Evolutionary conservation across 2,113 vertebrate species (phyloP), one percentile per base, ranked within the genome.

Genomic region (Nycticryphes semicollaris): DNA sequence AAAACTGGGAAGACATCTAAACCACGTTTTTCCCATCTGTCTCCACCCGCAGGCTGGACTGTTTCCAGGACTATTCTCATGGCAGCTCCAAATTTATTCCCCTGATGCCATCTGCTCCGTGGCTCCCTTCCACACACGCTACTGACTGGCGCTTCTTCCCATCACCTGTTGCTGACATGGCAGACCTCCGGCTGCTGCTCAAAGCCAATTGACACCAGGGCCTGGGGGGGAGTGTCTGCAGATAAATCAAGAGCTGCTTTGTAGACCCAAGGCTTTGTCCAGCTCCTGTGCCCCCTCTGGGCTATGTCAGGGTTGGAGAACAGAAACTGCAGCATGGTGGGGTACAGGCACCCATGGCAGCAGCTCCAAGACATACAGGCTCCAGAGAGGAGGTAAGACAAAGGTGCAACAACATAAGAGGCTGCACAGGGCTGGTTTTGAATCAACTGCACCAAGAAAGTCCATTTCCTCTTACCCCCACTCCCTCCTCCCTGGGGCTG

Each of bases 121-220:
- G 69, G 92, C 91, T 96, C 90, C 89, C 79, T 89, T 95, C 92
- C 69, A 82, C 89, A 89, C 95, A 96, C 7, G 2, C 69, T 94
- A 87, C 68, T 1, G 50, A 81, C 94, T 96, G 95, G 93, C 95
- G 87, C 87, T 87, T 69, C 89, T 92, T 50, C 89, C 90, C 24
- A 0, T 96, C 98, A 98, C 97, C 98, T 98, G 98, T 94, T 96
- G 96, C 73, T 87, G 91, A 85, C 96, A 95, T 50, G 94, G 93
- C 95, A 97, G 91, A 72, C 53, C 88, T 82, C 78, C 62, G 72
- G 57, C 78, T 96, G 96, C 88, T 54, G 84, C 92, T 62, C 86
- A 60, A 67, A 93, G 77, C 94, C 41, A 19, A 82, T 77, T 21
- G 69, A 66, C 82, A 51, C 73, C 16, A 27, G 45, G 69, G 67